Evolutionary conservation across 2,888 invertebrate genomes (phyloP).

Genomic region (Heliconius charithonia): DNA sequence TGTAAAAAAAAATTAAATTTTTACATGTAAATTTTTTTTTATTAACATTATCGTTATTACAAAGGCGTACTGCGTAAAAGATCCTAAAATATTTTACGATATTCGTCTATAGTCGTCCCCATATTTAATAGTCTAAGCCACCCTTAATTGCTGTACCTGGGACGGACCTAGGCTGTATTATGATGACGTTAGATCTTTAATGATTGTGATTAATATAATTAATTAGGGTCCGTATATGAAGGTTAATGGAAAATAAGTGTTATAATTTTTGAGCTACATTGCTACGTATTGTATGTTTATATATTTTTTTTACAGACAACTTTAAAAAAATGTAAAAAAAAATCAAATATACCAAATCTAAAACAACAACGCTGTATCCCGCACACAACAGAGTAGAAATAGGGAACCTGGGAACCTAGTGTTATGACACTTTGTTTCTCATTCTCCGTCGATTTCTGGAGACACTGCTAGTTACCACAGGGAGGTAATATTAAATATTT

Average conservation of each 20-base stretch:
- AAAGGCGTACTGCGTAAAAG: background rate
- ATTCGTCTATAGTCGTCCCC: background rate
- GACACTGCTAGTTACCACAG: background rate
- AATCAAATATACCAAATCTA: too few relatives aligned
- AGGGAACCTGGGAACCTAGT: background rate
- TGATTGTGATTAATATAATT: slow-evolving; percentile 3
- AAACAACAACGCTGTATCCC: too few relatives aligned
- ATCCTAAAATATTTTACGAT: slow-evolving; percentile 16
- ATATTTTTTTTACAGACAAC: background rate
- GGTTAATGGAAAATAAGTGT: background rate
- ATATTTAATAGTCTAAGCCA: slow-evolving; percentile 21
- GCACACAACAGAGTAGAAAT: background rate
- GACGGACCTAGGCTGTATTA: slow-evolving; percentile 1
- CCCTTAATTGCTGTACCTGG: slow-evolving; percentile 16
- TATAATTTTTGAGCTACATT: background rate
- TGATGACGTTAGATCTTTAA: slow-evolving; percentile 12
- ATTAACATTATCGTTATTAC: background rate
- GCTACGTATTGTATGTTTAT: background rate
- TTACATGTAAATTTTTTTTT: too few relatives aligned
- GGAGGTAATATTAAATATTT: background rate
- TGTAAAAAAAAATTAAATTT: too few relatives aligned
- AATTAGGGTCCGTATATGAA: background rate
- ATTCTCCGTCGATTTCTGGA: background rate
- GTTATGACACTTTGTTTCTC: background rate
- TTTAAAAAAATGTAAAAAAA: too few relatives aligned